phyloP scores from a whole-genome alignment of 2,113 vertebrate species.

The Thomomys bottae region DNA sequence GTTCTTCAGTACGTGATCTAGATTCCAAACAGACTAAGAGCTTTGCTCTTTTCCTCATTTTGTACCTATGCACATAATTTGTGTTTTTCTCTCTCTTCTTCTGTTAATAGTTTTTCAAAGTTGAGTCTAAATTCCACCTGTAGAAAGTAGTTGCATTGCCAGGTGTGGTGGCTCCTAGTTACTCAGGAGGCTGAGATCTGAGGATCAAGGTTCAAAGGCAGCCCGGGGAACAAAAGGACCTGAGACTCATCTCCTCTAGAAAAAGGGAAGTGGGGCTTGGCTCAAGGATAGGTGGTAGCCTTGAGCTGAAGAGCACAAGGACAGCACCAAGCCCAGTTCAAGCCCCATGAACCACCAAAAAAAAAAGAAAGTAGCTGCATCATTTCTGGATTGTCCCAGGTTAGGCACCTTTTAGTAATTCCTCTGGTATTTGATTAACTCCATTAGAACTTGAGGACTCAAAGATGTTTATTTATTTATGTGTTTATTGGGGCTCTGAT shows the following conservation, averaged over 20 bases:
- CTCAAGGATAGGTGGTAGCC: no score
- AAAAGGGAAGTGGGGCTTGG: no score
- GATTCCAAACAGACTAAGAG: neutral
- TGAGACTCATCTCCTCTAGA: no score
- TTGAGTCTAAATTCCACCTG: neutral
- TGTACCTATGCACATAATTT: conserved; percentile 4
- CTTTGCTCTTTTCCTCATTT: conserved; percentile 16
- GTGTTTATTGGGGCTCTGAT: neutral
- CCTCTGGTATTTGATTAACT: conserved; percentile 30
- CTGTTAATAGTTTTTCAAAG: neutral
- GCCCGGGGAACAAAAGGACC: no score
- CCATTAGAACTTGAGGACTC: neutral
- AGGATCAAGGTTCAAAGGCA: no score
- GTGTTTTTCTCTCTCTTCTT: neutral
- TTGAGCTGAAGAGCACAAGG: no score
- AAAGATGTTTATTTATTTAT: neutral
- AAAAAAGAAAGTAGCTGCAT: neutral
- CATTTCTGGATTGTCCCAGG: neutral
- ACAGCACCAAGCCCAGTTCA: no score
- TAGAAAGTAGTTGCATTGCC: neutral
- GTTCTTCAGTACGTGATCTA: neutral
- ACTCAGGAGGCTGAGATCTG: no score
- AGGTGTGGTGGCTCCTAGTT: no score
- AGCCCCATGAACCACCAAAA: no score
- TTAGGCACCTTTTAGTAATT: neutral